Evolutionary conservation across 2,113 vertebrate genomes (phyloP), one percentile per base, ranked within the genome.

Genomic region (Spea bombifrons): DNA sequence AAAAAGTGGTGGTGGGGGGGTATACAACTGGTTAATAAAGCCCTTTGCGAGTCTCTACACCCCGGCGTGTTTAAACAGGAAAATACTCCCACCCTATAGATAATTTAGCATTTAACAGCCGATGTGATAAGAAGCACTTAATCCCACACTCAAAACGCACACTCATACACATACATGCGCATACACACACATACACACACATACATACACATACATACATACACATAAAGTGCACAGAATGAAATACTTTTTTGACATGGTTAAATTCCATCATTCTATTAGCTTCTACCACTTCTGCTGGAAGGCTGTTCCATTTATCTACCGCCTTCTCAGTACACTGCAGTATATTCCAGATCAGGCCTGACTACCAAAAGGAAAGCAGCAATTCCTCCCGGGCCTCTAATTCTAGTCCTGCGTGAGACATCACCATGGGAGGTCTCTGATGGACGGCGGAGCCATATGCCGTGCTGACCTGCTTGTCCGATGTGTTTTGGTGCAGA

Each of bases 21-120:
- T 17, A 30, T 6, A 49, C 30, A 59, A 80, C 3, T 64, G 78
- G 78, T 80, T 80, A 13, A 59, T 59, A 73, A 67, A 43, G 71
- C 55, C 47, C 73, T 79, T 79, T 47, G 47, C 8, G 52, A 49
- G 45, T 65, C 68, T 65, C 44, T 45, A 46, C 70, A 80, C 71
- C 71, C 70, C 66, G 71, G 67, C 78, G 16, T 73, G 78, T 80
- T 80, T 80, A 80, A 73, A 80, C 78, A 80, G 78, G 78, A 80
- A 30, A 80, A 72, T 73, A 43, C 73, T 80, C 78, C 78, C 78
- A 80, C 78, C 78, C 78, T 43, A 68, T 43, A 59, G 76, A 66
- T 79, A 72, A 73, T 13, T 79, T 73, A 73, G 52, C 61, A 50
- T 67, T 73, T 70, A 73, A 69, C 16, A 68, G 72, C 78, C 67